Evolutionary conservation across 2,113 vertebrate genomes (phyloP), one percentile per base, ranked within the genome.

Genomic region (Oxyura jamaicensis): DNA sequence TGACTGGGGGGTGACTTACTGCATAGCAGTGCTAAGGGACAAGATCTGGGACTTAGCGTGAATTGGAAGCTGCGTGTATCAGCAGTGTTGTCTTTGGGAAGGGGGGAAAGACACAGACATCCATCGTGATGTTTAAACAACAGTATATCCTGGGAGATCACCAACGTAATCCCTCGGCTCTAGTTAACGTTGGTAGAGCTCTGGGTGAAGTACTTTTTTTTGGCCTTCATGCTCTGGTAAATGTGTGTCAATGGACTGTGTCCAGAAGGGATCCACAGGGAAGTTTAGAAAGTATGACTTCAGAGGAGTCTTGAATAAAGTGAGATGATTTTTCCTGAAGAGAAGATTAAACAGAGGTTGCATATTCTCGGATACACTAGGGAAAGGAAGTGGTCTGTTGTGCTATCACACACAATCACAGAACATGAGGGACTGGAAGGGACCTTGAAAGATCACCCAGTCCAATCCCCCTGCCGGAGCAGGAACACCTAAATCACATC

Each of bases 311-410:
- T 39, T 39, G 36, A 39, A 39, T 39, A 39, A 39, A 39, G 8
- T 84, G 62, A 42, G 58, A 60, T 82, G 91, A 68, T 83, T 91
- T 90, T 88, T 41, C 67, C 66, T 60, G 60, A 91, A 89, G 95
- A 87, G 77, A 71, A 74, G 23, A 69, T 46, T 56, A 75, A 83
- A 83, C 42, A 55, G 10, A 90, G 77, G 31, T 55, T 41, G 13
- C 14, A 12, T 84, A 35, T 87, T 85, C 84, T 83, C 39, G 76
- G 0, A 29, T 75, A 71, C 46, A 20, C 20, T 22, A 39, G n/a
- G 68, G 65, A 67, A 60, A 56, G 60, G 60, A 73, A 86, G 39
- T 88, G 42, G 42, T 15, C 42, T 42, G 42, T 42, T 42, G 42
- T 42, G 3, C 42, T 42, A 16, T 42, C 42, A 42, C 6, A 42